Evolutionary conservation across 2,113 vertebrate species (phyloP).

Genomic region (Phalacrocorax carbo): DNA sequence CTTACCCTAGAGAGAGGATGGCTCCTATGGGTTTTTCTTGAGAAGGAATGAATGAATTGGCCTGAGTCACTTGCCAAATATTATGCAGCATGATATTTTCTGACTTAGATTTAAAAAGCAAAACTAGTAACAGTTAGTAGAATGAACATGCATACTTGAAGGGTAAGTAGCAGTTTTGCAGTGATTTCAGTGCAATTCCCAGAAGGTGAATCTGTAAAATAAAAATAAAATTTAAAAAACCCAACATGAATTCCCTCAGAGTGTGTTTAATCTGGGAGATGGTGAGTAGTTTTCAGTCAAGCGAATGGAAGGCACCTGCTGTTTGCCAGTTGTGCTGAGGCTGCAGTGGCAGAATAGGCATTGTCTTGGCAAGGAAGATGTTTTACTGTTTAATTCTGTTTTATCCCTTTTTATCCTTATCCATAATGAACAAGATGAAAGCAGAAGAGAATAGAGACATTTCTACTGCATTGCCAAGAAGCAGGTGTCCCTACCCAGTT

Average conservation of each 20-base stretch:
- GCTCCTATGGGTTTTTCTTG: not conserved
- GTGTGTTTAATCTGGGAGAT: not conserved
- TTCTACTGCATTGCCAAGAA: not conserved
- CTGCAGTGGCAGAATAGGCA: not conserved
- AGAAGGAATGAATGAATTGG: not conserved
- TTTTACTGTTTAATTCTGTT: not conserved
- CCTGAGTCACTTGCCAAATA: not conserved
- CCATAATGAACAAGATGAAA: not conserved
- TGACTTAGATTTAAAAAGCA: not conserved
- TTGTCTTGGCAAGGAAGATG: not conserved
- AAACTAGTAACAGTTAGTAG: not conserved
- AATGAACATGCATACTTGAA: not conserved
- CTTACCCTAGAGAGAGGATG: not conserved
- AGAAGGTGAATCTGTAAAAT: not conserved
- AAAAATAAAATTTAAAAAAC: not conserved
- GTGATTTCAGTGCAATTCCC: not conserved
- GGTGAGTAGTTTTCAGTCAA: not conserved
- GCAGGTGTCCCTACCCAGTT: slow-evolving; percentile 1
- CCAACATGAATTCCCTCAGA: not conserved
- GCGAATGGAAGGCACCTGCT: not conserved
- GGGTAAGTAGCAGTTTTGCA: not conserved
- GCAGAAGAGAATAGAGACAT: not conserved
- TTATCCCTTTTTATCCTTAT: not conserved
- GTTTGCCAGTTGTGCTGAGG: not conserved
- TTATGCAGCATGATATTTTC: not conserved